These are phyloP conservation scores for Brachylomia viminalis DNA, from an alignment of 2,888 invertebrate species.

Conservation along the genomic window DNA sequence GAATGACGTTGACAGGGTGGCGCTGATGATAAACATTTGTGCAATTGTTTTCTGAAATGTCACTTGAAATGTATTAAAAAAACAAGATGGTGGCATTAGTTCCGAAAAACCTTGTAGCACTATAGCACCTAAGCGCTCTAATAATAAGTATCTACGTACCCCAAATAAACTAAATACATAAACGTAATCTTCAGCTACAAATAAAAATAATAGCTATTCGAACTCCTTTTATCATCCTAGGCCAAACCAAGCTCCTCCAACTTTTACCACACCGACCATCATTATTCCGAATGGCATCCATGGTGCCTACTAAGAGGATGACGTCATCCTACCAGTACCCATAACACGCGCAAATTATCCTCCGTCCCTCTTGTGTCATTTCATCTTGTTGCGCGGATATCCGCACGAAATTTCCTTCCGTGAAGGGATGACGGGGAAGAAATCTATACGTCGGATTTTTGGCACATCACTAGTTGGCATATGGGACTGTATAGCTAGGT, in stretches of 20 bases:
- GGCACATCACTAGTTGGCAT: conserved; percentile 49
- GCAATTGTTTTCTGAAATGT: not conserved
- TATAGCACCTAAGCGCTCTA: not conserved
- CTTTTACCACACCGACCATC: conserved; percentile 10
- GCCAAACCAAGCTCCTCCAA: not conserved
- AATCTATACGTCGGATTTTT: conserved; percentile 58
- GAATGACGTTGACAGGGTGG: not conserved
- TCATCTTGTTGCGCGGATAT: conserved; percentile 70
- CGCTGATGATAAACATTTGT: not conserved
- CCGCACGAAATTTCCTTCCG: conserved; percentile 70
- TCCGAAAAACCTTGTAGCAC: not conserved
- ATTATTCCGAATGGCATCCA: conserved; percentile 28
- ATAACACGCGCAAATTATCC: conserved; percentile 57
- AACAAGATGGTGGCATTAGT: not conserved
- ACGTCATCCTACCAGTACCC: conserved; percentile 42
- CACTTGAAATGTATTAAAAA: not conserved
- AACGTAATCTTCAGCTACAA: not conserved
- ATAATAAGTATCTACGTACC: not conserved
- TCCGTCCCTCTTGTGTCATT: conserved; percentile 56
- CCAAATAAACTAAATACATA: not conserved
- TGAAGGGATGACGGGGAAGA: conserved; percentile 52
- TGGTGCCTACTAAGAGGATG: conserved; percentile 37
- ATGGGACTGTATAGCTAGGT: not conserved
- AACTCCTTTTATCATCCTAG: not conserved
- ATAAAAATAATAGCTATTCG: not conserved